Percentiles rank a stretch among this genome's conserved stretches.
Evolutionary conservation across 2,113 vertebrate genomes (phyloP).

Genomic region (Casuarius casuarius): DNA sequence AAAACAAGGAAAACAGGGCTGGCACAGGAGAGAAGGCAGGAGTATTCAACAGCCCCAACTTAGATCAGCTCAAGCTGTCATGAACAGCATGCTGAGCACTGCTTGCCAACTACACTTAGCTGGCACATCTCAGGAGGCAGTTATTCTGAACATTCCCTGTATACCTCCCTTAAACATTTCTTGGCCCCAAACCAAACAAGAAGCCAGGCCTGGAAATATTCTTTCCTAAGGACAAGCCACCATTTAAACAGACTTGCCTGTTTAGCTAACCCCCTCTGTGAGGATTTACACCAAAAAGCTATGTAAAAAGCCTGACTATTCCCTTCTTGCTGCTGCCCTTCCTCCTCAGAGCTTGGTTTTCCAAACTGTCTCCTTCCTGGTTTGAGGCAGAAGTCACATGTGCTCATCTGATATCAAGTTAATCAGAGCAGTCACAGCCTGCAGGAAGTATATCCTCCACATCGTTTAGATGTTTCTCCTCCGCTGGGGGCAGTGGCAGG

Average conservation of each 20-base stretch:
- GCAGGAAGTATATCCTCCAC: neutral
- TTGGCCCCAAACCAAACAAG: neutral
- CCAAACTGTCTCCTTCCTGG: neutral
- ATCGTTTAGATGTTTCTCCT: neutral
- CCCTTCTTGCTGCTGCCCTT: neutral
- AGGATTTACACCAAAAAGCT: neutral
- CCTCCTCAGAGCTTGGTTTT: neutral
- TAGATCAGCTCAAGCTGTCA: neutral
- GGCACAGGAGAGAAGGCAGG: neutral
- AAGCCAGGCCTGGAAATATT: neutral
- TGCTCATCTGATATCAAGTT: neutral
- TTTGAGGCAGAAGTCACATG: neutral
- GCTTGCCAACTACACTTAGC: neutral
- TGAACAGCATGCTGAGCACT: accelerated
- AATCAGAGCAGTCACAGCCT: neutral
- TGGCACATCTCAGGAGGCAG: neutral
- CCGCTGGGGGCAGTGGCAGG: neutral
- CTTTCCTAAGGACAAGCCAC: neutral
- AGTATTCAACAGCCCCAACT: neutral
- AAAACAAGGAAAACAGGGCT: neutral
- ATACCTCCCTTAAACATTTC: neutral
- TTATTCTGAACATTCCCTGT: neutral
- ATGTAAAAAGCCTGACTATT: neutral
- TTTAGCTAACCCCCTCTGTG: neutral
- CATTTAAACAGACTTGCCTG: neutral